Conservation (phyloP, 1,140 invertebrate genomes). For the Aleiodes sp. region DNA sequence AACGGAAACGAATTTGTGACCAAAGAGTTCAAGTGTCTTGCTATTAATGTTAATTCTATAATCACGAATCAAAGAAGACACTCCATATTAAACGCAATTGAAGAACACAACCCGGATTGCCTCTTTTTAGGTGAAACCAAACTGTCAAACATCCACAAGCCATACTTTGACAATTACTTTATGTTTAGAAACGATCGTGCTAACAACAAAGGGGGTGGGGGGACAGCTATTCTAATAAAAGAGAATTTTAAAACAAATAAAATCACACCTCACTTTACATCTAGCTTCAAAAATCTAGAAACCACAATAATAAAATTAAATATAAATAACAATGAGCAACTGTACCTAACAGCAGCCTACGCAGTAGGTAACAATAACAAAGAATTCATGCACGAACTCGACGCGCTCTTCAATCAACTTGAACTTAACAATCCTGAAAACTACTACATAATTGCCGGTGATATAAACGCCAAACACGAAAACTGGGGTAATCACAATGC, state of each 20-base stretch:
- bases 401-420: neutral
- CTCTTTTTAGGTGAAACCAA: neutral
- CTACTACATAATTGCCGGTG: conserved; percentile 22
- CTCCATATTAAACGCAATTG: neutral
- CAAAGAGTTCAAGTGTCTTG: too few relatives aligned
- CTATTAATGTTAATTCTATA: too few relatives aligned
- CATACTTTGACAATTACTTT: neutral
- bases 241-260: neutral
- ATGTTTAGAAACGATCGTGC: neutral
- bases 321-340: neutral
- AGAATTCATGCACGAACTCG: neutral
- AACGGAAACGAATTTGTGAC: too few relatives aligned
- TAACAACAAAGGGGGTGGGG: neutral
- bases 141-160: neutral
- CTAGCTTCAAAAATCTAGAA: neutral
- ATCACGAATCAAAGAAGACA: neutral
- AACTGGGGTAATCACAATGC: neutral
- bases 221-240: neutral
- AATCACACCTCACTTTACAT: neutral
- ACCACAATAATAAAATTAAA: conserved; percentile 26
- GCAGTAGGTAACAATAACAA: neutral
- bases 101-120: neutral
- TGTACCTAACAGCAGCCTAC: conserved; percentile 1
- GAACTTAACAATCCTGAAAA: neutral
- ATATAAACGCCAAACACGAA: conserved; percentile 19